Percentiles rank a stretch among this genome's conserved stretches.
Conservation (phyloP, 2,797 vertebrate genomes). For the Darevskia nairensis region DNA sequence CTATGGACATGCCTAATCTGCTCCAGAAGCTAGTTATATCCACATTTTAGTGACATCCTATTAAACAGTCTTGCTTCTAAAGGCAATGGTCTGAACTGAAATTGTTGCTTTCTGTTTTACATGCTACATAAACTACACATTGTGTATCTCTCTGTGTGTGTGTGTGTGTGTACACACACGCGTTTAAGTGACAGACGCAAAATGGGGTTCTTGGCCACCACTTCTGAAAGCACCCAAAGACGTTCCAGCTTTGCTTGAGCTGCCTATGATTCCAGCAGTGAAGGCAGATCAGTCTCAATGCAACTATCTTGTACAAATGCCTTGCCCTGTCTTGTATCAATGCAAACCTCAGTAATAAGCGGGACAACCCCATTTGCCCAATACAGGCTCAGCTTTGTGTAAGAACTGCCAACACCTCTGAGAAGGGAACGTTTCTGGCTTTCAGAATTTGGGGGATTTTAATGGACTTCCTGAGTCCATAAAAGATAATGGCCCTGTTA, state of each 20-base stretch:
- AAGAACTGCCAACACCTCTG: slow-evolving; percentile 28
- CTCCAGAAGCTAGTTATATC: not conserved
- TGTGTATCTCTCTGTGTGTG: too few species aligned
- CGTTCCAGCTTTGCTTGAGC: not conserved
- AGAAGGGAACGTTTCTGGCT: slow-evolving; percentile 37
- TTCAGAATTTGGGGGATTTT: slow-evolving; percentile 38
- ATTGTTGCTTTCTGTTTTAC: not conserved
- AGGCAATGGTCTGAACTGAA: not conserved
- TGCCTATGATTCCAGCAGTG: not conserved
- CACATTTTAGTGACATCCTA: not conserved
- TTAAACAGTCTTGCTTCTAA: not conserved
- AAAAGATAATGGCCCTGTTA: slow-evolving; percentile 53
- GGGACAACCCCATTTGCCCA: slow-evolving; percentile 42
- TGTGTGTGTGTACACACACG: too few species aligned
- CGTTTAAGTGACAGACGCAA: not conserved
- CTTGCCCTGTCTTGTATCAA: slow-evolving; percentile 26
- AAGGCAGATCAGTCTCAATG: not conserved
- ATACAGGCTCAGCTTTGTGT: slow-evolving; percentile 34
- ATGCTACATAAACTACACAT: not conserved
- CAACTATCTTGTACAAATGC: slow-evolving; percentile 4
- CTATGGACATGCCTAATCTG: not conserved
- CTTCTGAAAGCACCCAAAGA: not conserved
- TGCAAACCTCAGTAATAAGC: slow-evolving; percentile 51
- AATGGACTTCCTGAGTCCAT: slow-evolving; percentile 62
- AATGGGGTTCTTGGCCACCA: not conserved